Evolutionary conservation across 2,797 vertebrate species (phyloP), one percentile per base, ranked within the genome.

Genomic region (Rhinogobio ventralis): DNA sequence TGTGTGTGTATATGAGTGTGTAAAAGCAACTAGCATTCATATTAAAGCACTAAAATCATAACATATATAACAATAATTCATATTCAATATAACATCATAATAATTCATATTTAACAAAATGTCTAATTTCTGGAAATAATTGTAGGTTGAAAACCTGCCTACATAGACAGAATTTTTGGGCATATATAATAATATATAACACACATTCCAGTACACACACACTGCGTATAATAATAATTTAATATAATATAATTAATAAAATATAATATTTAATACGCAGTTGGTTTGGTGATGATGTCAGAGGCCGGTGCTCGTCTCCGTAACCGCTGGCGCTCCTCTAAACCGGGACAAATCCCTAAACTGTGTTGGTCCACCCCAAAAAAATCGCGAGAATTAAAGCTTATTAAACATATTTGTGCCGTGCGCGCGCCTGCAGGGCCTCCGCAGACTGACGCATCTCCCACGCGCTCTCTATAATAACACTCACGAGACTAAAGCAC

Each of bases 271-370:
- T 62, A 3, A 30, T 64, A 30, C 60, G 60, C 60, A 64, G 60
- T 64, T 30, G 60, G 30, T 64, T 30, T 13, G 30, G 53, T 77
- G 74, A 60, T 33, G 53, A 60, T 23, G 53, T 77, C 74, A 77
- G 20, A 19, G 51, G 51, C 73, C 30, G 30, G 49, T 55, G 19
- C 19, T 53, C 4, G 72, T 33, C 46, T 49, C 25, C 20, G 72
- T 20, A 10, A 39, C 39, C 67, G 39, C 36, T 9, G 13, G 9
- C 45, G 28, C 13, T 77, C 75, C 36, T 13, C 7, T 20, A 46
- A 17, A 78, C 13, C 76, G 76, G n/a, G 39, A 64, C 39, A 66
- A 23, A 66, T 42, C n/a, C 30, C 6, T 13, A 8, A 42, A 76
- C 73, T 28, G 55, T 57, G 36, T 15, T 4, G 0, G 36, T 19